Conservation (phyloP, 2,888 invertebrate species). For the Dorcus parallelipipedus region DNA sequence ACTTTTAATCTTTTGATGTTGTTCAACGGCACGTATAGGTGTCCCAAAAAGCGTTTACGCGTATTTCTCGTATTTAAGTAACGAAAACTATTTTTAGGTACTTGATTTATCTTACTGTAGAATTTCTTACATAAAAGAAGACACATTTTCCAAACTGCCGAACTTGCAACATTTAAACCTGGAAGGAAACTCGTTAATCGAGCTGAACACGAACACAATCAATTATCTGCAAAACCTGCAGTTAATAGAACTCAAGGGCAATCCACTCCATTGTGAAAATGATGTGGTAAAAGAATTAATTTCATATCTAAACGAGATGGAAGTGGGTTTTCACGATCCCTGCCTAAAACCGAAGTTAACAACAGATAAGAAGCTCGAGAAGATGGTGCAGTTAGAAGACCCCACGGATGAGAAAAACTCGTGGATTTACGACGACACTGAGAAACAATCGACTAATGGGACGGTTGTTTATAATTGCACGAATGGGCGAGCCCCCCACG, state of each 20-base stretch:
- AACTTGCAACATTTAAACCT: constrained; percentile 58
- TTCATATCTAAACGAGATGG: constrained; percentile 47
- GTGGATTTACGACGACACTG: constrained; percentile 46
- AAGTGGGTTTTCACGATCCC: constrained; percentile 51
- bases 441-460: constrained; percentile 16
- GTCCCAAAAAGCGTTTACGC: too few species aligned
- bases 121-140: constrained; percentile 54
- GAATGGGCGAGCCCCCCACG: background rate
- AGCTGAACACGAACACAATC: constrained; percentile 52
- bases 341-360: constrained; percentile 35
- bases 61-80: too few species aligned
- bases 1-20: too few species aligned
- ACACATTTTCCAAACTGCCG: constrained; percentile 55
- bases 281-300: constrained; percentile 48
- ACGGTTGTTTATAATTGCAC: constrained; percentile 19
- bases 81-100: constrained; percentile 45
- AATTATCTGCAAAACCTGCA: constrained; percentile 51
- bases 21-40: too few species aligned
- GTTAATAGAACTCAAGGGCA: constrained; percentile 54
- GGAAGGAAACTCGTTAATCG: constrained; percentile 59
- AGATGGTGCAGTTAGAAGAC: constrained; percentile 54
- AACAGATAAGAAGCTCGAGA: constrained; percentile 55
- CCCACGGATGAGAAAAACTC: constrained; percentile 23
- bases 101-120: constrained; percentile 60
- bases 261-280: constrained; percentile 56